Base-by-base conservation (phyloP, 2,113 vertebrate species). In the Catharus fuscescens region DNA sequence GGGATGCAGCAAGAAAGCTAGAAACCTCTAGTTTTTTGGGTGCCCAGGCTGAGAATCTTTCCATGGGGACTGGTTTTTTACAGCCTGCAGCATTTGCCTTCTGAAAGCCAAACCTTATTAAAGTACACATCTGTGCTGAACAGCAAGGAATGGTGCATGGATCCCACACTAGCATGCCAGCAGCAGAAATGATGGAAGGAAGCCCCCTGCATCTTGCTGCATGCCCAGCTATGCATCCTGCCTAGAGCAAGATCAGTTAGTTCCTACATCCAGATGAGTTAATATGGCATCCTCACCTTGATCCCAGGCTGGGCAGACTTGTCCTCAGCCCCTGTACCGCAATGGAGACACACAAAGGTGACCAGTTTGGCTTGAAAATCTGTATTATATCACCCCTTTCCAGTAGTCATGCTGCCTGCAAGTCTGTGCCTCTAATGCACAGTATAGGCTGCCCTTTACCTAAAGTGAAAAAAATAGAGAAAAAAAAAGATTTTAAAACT, bases 141-240 rank as follows among this genome's bases (percentile, higher is more conserved):
- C 32, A 69, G 18, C 17, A 40, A 36, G 31, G 5, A 70, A 36
- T 7, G 1, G 38, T 31, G 60, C 28, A 66, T 25, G n/a, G 34
- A 57, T 42, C 48, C 24, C 3, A 3, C 10, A n/a, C 8, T 15
- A 79, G 28, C 3, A 80, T 47, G n/a, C n/a, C 79, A 62, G 52
- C 47, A 83, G 88, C 61, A 80, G 71, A 42, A 80, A 50, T 14
- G 28, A 19, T 2, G 3, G 18, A 52, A 44, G 47, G 42, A 85
- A 18, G 32, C 1, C 5, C 7, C 29, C 14, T 40, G 14, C 31
- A 32, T 9, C 4, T 0, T 44, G 26, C 79, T 74, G 52, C 2
- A 0, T 54, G 10, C 26, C 20, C 59, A 54, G 47, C 61, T 52
- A 5, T 8, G 3, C 38, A 52, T 59, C 54, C 29, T 34, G 23